These are phyloP conservation scores for Daphoenositta chrysoptera DNA, from an alignment of 2,113 vertebrate species.

Conservation along the genomic window DNA sequence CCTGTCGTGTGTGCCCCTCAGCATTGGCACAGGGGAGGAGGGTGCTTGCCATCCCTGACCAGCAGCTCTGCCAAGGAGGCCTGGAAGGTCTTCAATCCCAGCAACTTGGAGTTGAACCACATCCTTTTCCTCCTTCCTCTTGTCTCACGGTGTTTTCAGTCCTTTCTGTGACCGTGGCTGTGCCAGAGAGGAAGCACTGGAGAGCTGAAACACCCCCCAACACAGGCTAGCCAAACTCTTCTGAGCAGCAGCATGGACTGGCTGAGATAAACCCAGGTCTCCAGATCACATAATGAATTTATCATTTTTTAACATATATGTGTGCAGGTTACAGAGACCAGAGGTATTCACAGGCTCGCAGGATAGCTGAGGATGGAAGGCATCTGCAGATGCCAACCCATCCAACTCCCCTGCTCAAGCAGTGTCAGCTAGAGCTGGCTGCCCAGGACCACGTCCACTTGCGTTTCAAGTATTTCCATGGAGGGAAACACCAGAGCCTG, in stretches of 20 bases:
- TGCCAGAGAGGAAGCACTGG: background rate
- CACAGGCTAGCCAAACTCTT: background rate
- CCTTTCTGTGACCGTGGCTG: background rate
- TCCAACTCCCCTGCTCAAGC: background rate
- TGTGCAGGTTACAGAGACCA: background rate
- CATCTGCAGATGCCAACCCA: background rate
- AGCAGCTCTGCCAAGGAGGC: background rate
- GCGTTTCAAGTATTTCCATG: background rate
- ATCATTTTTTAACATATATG: background rate
- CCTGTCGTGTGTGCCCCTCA: background rate
- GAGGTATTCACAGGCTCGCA: background rate
- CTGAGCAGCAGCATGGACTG: background rate
- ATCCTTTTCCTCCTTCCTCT: constrained; percentile 3
- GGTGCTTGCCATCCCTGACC: background rate
- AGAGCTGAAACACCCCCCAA: background rate
- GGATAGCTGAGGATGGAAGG: background rate
- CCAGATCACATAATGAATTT: rapidly evolving
- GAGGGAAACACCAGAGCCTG: background rate
- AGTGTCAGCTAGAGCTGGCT: background rate
- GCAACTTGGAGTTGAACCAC: background rate
- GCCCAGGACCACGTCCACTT: background rate
- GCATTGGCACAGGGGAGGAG: background rate
- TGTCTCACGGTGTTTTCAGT: background rate
- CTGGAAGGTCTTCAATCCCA: constrained; percentile 11
- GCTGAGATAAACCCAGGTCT: rapidly evolving